Evolutionary conservation across 2,797 vertebrate genomes (phyloP).

Genomic region (Pristis pectinata): DNA sequence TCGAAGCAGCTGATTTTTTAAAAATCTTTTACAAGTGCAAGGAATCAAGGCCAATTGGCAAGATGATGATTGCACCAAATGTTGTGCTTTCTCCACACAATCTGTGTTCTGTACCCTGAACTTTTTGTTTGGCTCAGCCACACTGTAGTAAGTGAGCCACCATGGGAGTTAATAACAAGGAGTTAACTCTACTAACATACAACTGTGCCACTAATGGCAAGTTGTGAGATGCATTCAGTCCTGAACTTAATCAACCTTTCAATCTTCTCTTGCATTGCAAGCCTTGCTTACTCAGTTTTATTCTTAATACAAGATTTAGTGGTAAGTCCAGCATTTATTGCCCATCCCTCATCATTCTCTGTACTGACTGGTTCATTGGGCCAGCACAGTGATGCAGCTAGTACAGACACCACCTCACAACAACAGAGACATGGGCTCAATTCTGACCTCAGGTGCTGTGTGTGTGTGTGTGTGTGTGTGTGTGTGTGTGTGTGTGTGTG

Average conservation of each 20-base stretch:
- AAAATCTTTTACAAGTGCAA: neutral
- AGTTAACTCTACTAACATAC: neutral
- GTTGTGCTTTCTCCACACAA: neutral
- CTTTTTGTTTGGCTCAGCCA: neutral
- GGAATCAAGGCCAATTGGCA: neutral
- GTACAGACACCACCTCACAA: no score
- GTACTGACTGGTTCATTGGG: no score
- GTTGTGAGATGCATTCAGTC: neutral
- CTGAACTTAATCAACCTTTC: neutral
- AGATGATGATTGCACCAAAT: neutral
- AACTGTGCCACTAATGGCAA: neutral
- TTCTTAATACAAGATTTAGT: no score
- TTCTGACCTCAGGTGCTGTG: no score
- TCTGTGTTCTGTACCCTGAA: neutral
- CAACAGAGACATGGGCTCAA: no score
- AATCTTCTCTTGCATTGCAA: neutral
- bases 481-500: no score
- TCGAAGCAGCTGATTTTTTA: no score
- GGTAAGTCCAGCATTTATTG: no score
- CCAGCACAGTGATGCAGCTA: no score
- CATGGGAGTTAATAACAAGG: neutral
- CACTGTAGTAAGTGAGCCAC: neutral
- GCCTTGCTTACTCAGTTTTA: neutral
- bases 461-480: no score
- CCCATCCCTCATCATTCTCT: no score